Percentiles rank a stretch among this genome's conserved stretches.
phyloP scores from a whole-genome alignment of 2,888 invertebrate genomes.

The Tortrix viridana region DNA sequence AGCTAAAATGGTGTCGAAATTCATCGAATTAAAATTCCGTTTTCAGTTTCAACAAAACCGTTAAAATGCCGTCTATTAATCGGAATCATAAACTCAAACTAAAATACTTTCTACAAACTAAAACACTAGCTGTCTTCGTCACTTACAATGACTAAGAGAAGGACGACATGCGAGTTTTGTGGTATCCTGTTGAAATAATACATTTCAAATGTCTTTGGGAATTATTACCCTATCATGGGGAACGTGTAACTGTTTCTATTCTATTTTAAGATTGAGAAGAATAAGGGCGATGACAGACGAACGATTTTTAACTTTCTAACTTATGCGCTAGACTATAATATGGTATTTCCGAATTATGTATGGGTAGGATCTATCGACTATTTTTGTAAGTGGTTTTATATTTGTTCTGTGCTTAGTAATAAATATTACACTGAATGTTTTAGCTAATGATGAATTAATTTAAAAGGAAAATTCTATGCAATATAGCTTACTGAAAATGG shows the following conservation, averaged over 20 bases:
- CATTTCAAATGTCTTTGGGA: slow-evolving; percentile 16
- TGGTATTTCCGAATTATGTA: too few relatives aligned
- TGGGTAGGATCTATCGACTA: too few relatives aligned
- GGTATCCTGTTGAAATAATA: slow-evolving; percentile 2
- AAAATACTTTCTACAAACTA: slow-evolving; percentile 2
- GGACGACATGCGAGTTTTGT: background rate
- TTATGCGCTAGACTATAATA: background rate
- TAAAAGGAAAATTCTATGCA: too few relatives aligned
- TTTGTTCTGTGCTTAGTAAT: too few relatives aligned
- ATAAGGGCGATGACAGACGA: slow-evolving; percentile 15
- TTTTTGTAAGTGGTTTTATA: too few relatives aligned
- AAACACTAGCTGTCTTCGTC: background rate
- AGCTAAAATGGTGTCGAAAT: background rate
- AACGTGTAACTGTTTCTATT: slow-evolving; percentile 40
- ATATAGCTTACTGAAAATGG: too few relatives aligned
- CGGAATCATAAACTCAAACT: background rate
- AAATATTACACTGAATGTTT: too few relatives aligned
- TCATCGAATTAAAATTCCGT: slow-evolving; percentile 25
- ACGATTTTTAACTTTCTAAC: background rate
- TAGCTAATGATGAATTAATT: too few relatives aligned
- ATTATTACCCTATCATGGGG: slow-evolving; percentile 37
- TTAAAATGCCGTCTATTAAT: slow-evolving; percentile 22
- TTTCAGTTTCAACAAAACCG: slow-evolving; percentile 10
- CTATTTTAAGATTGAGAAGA: slow-evolving; percentile 40
- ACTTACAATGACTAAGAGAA: background rate